A percentile compares a stretch with the other conserved stretches of the same genome.
phyloP scores from a whole-genome alignment of 1,140 invertebrate species.

The Leucophenga varia region DNA sequence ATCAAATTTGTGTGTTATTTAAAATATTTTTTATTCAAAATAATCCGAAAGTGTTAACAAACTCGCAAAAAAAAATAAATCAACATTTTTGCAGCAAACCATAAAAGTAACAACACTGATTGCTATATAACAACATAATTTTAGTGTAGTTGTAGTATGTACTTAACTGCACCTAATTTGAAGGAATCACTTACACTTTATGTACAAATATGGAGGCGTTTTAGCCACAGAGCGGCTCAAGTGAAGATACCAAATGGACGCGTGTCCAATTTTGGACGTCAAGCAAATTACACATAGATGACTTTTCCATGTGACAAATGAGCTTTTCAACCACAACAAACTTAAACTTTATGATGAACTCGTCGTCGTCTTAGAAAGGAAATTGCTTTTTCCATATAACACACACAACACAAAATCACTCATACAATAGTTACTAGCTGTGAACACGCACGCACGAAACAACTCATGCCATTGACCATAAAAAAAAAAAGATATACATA shows the following conservation, averaged over 20 bases:
- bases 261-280: constrained; percentile 52
- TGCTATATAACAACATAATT: constrained; percentile 1
- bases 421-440: background rate
- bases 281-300: constrained; percentile 54
- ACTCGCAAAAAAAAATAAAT: too few relatives aligned
- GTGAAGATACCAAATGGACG: constrained; percentile 14
- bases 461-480: constrained; percentile 28
- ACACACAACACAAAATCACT: too few relatives aligned
- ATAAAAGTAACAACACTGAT: too few relatives aligned
- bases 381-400: constrained; percentile 22
- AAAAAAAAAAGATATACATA: too few relatives aligned
- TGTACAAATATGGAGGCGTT: constrained; percentile 50
- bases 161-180: constrained; percentile 49
- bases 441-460: constrained; percentile 6
- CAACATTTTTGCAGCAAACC: too few relatives aligned
- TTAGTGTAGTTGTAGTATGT: constrained; percentile 33
- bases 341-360: constrained; percentile 38
- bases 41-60: too few relatives aligned
- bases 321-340: too few relatives aligned
- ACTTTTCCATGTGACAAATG: constrained; percentile 54
- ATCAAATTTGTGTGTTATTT: too few relatives aligned
- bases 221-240: background rate
- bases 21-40: too few relatives aligned
- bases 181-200: constrained; percentile 45
- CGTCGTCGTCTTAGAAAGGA: constrained; percentile 23